phyloP scores from a whole-genome alignment of 2,888 invertebrate genomes.

The Odontocolon sp. region DNA sequence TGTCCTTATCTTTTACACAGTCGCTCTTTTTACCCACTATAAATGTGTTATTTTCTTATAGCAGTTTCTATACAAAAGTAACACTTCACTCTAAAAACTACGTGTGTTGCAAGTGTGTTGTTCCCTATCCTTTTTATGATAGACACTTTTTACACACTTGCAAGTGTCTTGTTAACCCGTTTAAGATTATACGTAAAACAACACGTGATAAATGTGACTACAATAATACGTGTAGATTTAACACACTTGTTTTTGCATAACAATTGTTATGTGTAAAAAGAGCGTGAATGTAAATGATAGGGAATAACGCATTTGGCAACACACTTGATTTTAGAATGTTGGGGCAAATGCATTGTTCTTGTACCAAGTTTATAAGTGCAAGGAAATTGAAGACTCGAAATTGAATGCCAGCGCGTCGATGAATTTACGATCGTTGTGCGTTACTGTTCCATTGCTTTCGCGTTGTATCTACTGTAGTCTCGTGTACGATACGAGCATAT shows the following conservation, averaged over 20 bases:
- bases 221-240: no score
- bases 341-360: neutral
- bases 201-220: no score
- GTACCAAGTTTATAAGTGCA: neutral
- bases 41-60: no score
- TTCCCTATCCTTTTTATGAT: no score
- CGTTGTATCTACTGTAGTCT: no score
- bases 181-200: no score
- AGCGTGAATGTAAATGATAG: neutral
- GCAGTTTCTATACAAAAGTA: neutral
- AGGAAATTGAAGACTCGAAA: conserved; percentile 33
- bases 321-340: conserved; percentile 8
- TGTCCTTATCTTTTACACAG: neutral
- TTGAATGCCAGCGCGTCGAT: conserved; percentile 22
- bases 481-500: neutral
- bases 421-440: conserved; percentile 33
- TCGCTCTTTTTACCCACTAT: no score
- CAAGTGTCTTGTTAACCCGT: neutral
- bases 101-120: no score
- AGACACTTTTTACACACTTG: no score
- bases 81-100: neutral
- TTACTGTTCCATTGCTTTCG: no score
- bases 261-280: neutral
- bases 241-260: no score
- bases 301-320: no score